These are phyloP conservation scores for Drosophila pseudoobscura DNA, from an alignment of 1,140 invertebrate genomes.

Conservation along the genomic window DNA sequence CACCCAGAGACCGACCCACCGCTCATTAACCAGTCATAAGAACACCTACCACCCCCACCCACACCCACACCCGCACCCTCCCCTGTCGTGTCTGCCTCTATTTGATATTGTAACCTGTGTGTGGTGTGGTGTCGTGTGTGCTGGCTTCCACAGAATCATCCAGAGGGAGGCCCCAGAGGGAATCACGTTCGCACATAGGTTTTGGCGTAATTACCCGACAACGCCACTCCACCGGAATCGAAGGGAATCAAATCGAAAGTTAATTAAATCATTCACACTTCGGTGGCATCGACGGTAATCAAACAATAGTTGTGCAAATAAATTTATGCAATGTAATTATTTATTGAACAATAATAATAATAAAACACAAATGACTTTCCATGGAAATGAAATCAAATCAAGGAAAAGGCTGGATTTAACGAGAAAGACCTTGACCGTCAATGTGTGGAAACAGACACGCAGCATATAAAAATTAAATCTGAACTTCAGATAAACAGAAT, in stretches of 20 bases:
- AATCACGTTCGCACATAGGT: conserved; percentile 34
- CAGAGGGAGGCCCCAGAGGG: conserved; percentile 3
- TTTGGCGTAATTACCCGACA: conserved; percentile 68
- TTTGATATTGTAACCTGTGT: conserved; percentile 53
- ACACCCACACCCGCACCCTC: not conserved
- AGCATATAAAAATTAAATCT: too few species aligned
- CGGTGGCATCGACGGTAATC: conserved; percentile 10
- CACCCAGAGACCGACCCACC: too few species aligned
- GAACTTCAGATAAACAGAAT: too few species aligned
- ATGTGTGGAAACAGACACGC: conserved; percentile 17
- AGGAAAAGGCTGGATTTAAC: too few species aligned
- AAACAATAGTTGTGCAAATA: conserved; percentile 27
- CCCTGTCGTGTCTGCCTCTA: not conserved
- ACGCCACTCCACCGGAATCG: conserved; percentile 42
- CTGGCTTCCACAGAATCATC: conserved; percentile 21
- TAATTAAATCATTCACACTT: conserved; percentile 71
- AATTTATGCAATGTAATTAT: conserved; percentile 35
- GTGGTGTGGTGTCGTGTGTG: conserved; percentile 14
- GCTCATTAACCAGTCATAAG: conserved; percentile 11
- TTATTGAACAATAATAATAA: too few species aligned
- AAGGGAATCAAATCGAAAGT: conserved; percentile 26
- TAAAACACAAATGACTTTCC: too few species aligned
- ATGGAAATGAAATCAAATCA: too few species aligned
- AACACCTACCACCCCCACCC: not conserved
- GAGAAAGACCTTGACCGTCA: conserved; percentile 23